A percentile compares a stretch with the other conserved stretches of the same genome.
These are phyloP conservation scores for Ursus arctos DNA, from an alignment of 2,113 vertebrate genomes.

Conservation along the genomic window DNA sequence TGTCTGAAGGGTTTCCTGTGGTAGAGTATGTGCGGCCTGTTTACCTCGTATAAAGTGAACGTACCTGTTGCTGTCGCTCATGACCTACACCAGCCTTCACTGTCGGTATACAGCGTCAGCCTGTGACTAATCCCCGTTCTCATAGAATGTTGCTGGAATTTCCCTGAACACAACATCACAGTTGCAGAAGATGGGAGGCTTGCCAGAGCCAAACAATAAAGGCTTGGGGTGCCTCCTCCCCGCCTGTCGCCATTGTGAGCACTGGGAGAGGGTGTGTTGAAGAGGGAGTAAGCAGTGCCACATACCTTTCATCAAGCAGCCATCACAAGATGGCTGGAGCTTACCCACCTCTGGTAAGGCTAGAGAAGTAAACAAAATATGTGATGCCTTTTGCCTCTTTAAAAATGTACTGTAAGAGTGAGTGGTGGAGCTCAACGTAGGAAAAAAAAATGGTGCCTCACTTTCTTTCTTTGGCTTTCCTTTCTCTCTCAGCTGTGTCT, in stretches of 20 bases:
- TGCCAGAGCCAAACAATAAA: not conserved
- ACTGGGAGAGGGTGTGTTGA: not conserved
- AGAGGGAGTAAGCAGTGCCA: not conserved
- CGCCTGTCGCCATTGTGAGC: not conserved
- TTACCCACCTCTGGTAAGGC: not conserved
- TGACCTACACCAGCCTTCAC: not conserved
- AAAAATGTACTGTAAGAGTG: not conserved
- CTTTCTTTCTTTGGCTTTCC: not conserved
- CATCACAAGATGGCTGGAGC: not conserved
- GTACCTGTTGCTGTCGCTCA: not conserved
- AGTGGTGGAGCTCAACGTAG: not conserved
- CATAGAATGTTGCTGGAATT: not conserved
- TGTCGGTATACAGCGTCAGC: not conserved
- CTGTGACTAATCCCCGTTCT: not conserved
- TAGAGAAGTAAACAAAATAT: not conserved
- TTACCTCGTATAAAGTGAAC: not conserved
- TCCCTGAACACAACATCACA: slow-evolving; percentile 24
- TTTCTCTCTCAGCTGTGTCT: not conserved
- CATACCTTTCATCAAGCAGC: not conserved
- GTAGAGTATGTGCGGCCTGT: not conserved
- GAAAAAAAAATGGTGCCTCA: not conserved
- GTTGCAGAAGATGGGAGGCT: slow-evolving; percentile 33
- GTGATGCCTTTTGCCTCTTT: not conserved
- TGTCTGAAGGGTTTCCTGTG: not conserved
- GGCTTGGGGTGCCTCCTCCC: not conserved